A percentile compares a stretch with the other conserved stretches of the same genome.
These are phyloP conservation scores for Atrichornis clamosus DNA, from an alignment of 2,113 vertebrate genomes.

Conservation along the genomic window DNA sequence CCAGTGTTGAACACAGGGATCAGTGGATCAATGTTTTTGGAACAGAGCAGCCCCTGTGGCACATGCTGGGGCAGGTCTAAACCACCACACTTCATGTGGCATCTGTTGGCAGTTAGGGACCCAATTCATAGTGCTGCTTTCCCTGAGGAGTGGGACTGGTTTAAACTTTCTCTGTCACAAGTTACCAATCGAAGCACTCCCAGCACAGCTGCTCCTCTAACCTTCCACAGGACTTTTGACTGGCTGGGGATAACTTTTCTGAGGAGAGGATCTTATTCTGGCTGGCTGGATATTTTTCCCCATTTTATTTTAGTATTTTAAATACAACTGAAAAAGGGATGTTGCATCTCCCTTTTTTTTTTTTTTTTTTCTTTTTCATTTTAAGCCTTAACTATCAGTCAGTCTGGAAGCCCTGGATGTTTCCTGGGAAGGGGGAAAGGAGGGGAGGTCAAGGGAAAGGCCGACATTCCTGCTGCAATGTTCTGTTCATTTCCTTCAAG, in stretches of 20 bases:
- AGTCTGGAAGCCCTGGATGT: conserved; percentile 56
- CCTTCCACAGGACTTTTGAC: not conserved
- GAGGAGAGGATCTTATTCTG: conserved; percentile 7
- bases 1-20: not conserved
- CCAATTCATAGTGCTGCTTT: not conserved
- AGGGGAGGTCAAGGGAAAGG: conserved; percentile 48
- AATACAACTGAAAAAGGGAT: conserved; percentile 55
- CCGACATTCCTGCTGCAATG: conserved; percentile 77
- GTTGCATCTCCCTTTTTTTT: not conserved
- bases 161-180: not conserved
- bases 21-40: not conserved
- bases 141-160: not conserved
- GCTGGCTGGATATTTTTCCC: conserved; percentile 10
- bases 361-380: not conserved
- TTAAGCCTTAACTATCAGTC: conserved; percentile 61
- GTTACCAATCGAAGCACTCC: not conserved
- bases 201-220: not conserved
- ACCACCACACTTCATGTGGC: not conserved
- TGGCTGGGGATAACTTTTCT: conserved; percentile 62
- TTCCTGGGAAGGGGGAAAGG: conserved; percentile 31
- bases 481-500: conserved; percentile 81
- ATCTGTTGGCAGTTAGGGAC: not conserved
- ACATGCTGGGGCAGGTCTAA: not conserved
- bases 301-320: conserved; percentile 15
- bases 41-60: not conserved